These are phyloP conservation scores for Diphyllodes magnificus DNA, from an alignment of 2,113 vertebrate species.

Conservation along the genomic window DNA sequence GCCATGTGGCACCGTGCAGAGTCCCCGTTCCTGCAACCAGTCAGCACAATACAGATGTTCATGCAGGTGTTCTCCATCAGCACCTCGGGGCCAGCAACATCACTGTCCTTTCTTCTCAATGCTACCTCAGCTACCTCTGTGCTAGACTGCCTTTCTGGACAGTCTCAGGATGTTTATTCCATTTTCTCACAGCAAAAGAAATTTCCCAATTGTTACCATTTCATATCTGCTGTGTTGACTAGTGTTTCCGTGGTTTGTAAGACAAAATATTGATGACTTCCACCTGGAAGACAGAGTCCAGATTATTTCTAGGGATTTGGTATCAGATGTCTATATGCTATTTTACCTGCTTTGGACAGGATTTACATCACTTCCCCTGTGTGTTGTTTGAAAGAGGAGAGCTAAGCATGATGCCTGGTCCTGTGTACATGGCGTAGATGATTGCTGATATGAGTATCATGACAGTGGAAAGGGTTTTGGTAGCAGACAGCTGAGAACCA, in stretches of 20 bases:
- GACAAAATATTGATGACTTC: neutral
- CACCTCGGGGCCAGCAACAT: neutral
- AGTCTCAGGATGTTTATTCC: neutral
- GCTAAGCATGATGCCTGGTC: neutral
- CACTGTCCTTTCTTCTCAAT: neutral
- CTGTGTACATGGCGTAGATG: rapidly evolving
- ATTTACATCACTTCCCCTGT: neutral
- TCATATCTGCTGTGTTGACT: neutral
- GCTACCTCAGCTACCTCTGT: neutral
- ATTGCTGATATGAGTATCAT: neutral
- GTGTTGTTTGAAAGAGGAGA: neutral
- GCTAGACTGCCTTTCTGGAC: neutral
- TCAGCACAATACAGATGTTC: neutral
- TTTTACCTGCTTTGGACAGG: neutral
- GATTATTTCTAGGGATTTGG: neutral
- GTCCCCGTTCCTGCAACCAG: neutral
- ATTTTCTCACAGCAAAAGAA: neutral
- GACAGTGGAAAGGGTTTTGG: neutral
- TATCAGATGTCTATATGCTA: neutral
- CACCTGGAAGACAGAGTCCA: neutral
- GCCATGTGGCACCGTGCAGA: rapidly evolving
- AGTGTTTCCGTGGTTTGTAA: neutral
- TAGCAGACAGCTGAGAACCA: neutral
- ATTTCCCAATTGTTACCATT: neutral
- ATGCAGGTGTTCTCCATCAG: neutral